Evolutionary conservation across 2,888 invertebrate genomes (phyloP), one percentile per base, ranked within the genome.

Genomic region (Aporophyla nigra): DNA sequence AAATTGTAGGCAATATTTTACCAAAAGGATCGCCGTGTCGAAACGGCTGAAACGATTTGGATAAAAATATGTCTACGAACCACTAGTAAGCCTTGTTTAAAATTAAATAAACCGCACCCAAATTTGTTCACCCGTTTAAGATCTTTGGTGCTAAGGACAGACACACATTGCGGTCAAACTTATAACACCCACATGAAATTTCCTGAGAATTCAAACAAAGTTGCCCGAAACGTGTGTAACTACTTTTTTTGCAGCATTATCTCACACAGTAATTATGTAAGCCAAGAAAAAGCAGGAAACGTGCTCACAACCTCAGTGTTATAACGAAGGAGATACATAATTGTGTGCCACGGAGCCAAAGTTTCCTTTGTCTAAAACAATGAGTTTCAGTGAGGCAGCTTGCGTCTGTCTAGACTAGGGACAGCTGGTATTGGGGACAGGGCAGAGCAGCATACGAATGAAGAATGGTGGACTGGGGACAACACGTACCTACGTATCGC

Each of bases 321-420:
- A 86, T 87, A 90, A 88, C 82, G 84, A 89, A 86, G 86, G 83
- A 81, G 85, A 82, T 79, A 82, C 83, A 88, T 90, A 91, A 92
- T 91, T 88, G 86, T 87, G 82, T 77, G 77, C 84, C 76, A 82
- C 82, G 40, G 81, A 86, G 85, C 69, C 80, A 71, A 90, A 90
- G 88, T 87, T 90, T 87, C 85, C 88, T 91, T 92, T 92, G 91
- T 92, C 87, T 87, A 84, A 84, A 92, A 91, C 90, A 90, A 91
- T 89, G 88, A 90, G 89, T 91, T 91, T 90, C 86, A 88, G 86
- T 82, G 83, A 89, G 88, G 86, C 86, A 87, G 85, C 87, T 82
- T 87, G 88, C 86, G 88, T 87, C 65, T 84, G 83, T 84, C 87
- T 89, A 88, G 88, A 75, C 83, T 87, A 69, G 80, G 76, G 85